A percentile compares a stretch with the other conserved stretches of the same genome.
Evolutionary conservation across 1,140 invertebrate genomes (phyloP).

Genomic region (Lordiphosa collinella): DNA sequence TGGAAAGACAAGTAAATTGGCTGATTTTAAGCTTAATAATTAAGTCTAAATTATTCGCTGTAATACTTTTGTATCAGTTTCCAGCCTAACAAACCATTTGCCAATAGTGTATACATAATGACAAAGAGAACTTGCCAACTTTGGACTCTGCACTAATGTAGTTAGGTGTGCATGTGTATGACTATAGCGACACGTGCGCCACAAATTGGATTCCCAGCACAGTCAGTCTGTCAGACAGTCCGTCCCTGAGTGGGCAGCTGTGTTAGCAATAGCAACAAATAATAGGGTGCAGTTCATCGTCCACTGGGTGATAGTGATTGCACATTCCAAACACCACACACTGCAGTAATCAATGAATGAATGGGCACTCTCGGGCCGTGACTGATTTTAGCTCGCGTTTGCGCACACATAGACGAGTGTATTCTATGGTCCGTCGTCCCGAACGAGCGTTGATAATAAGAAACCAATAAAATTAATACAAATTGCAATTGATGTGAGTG

Average conservation of each 20-base stretch:
- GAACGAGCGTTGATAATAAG: constrained; percentile 47
- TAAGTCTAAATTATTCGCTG: too few species aligned
- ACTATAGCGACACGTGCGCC: constrained; percentile 16
- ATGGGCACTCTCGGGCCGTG: neutral
- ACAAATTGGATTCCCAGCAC: neutral
- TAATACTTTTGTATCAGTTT: too few species aligned
- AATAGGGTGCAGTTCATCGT: constrained; percentile 42
- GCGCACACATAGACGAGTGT: too few species aligned
- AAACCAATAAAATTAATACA: constrained; percentile 72
- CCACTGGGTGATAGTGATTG: constrained; percentile 11
- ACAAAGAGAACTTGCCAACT: too few species aligned
- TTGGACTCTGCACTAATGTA: too few species aligned
- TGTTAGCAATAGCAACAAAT: constrained; percentile 1
- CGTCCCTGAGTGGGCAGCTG: neutral
- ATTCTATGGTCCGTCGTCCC: neutral
- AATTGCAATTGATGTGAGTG: constrained; percentile 63
- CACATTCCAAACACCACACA: neutral
- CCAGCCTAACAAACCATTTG: too few species aligned
- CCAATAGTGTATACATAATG: too few species aligned
- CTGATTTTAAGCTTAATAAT: too few species aligned
- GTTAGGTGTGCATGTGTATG: too few species aligned
- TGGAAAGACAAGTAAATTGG: too few species aligned
- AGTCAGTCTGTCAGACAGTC: too few species aligned
- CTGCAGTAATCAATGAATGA: constrained; percentile 5
- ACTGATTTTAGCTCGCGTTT: too few species aligned